A percentile compares a stretch with the other conserved stretches of the same genome.
Evolutionary conservation across 2,888 invertebrate species (phyloP).

Genomic region (Oegoconia quadripuncta): DNA sequence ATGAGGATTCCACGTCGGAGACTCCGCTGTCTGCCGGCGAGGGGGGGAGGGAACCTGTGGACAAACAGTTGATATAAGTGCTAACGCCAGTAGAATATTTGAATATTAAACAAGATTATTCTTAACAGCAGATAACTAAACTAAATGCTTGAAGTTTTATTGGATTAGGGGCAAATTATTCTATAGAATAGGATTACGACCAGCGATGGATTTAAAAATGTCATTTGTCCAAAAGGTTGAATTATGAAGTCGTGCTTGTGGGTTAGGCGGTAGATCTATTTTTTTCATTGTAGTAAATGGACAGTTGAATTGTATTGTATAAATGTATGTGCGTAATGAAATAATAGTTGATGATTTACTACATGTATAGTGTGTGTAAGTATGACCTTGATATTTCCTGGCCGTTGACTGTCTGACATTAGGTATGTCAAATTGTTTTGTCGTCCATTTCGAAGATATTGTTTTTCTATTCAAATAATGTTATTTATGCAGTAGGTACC

Average conservation of each 20-base stretch:
- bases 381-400: neutral
- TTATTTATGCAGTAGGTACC: too few species aligned
- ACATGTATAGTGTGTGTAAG: neutral
- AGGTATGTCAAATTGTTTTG: neutral
- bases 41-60: slow-evolving; percentile 94
- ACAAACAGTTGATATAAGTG: slow-evolving; percentile 12
- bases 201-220: neutral
- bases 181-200: neutral
- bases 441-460: neutral
- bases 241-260: neutral
- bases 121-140: too few species aligned
- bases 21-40: slow-evolving; percentile 98
- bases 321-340: too few species aligned
- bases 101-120: too few species aligned
- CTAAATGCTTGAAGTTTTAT: too few species aligned
- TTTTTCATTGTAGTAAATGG: too few species aligned
- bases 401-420: neutral
- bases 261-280: too few species aligned
- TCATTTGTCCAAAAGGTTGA: neutral
- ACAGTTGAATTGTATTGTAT: too few species aligned
- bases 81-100: neutral
- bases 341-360: too few species aligned
- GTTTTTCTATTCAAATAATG: neutral
- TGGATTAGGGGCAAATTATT: too few species aligned
- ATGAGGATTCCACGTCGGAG: slow-evolving; percentile 97